These are phyloP conservation scores for Bombus soroeensis DNA, from an alignment of 1,140 invertebrate genomes.

Conservation along the genomic window DNA sequence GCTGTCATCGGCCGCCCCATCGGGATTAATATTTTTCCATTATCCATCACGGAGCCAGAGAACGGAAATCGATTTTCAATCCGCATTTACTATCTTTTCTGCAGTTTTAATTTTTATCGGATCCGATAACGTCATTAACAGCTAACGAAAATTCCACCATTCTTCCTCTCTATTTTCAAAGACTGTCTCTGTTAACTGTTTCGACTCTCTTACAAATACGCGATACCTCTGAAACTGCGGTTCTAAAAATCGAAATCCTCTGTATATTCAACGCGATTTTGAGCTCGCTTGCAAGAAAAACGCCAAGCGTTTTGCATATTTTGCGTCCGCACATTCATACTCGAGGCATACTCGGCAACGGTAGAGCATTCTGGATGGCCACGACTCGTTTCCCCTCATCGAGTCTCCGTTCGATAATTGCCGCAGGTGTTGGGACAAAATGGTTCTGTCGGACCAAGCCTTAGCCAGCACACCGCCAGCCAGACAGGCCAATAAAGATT, in stretches of 20 bases:
- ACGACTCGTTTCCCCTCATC: background rate
- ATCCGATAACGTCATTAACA: too few relatives aligned
- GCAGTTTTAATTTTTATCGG: too few relatives aligned
- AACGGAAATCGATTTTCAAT: background rate
- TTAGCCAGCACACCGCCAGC: background rate
- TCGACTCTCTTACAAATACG: too few relatives aligned
- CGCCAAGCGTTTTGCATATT: background rate
- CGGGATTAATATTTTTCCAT: background rate
- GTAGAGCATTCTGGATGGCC: background rate
- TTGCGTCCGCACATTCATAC: too few relatives aligned
- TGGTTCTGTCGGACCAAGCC: background rate
- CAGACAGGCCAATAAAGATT: conserved; percentile 25
- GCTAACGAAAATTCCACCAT: too few relatives aligned
- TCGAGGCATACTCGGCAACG: background rate
- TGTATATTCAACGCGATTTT: background rate
- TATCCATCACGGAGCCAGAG: background rate
- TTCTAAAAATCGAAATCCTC: background rate
- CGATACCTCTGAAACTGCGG: background rate
- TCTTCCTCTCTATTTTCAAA: too few relatives aligned
- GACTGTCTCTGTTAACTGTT: too few relatives aligned
- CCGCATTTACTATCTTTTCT: too few relatives aligned
- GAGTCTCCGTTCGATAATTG: conserved; percentile 1
- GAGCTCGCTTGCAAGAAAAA: background rate
- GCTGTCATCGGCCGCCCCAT: background rate
- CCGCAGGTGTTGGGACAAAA: conserved; percentile 1